These are phyloP conservation scores for Troides oblongomaculatus DNA, from an alignment of 2,888 invertebrate species.

Conservation along the genomic window DNA sequence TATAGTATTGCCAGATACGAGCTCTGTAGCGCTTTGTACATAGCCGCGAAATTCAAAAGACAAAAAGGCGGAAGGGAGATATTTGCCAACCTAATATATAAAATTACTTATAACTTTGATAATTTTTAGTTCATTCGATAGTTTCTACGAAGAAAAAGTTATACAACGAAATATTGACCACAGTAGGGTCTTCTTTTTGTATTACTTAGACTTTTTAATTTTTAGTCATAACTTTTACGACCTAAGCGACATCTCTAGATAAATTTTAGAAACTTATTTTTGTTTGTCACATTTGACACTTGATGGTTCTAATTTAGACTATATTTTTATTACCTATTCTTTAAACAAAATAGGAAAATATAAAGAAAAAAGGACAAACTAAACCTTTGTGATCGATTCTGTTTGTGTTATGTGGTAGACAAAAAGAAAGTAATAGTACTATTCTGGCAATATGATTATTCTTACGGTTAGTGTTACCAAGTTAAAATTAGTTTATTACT, in stretches of 20 bases:
- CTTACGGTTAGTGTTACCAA: conserved; percentile 1
- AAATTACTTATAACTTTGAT: too few relatives aligned
- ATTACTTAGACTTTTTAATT: background rate
- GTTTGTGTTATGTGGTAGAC: background rate
- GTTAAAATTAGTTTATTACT: background rate
- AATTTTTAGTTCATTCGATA: too few relatives aligned
- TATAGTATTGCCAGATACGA: too few relatives aligned
- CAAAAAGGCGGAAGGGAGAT: too few relatives aligned
- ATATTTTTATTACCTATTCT: background rate
- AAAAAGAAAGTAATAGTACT: background rate
- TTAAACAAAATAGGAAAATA: background rate
- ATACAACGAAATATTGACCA: too few relatives aligned
- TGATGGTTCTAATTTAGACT: background rate
- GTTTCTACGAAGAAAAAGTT: too few relatives aligned
- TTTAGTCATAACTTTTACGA: background rate
- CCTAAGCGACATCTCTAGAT: background rate
- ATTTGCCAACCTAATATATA: too few relatives aligned
- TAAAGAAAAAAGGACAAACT: background rate
- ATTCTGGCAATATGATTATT: background rate
- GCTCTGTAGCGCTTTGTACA: too few relatives aligned
- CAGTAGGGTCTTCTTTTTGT: too few relatives aligned
- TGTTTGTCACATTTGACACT: background rate
- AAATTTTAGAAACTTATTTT: background rate
- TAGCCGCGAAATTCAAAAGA: too few relatives aligned
- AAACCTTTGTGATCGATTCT: background rate